Evolutionary conservation across 2,797 vertebrate species (phyloP), one percentile per base, ranked within the genome.

Genomic region (Sebastes itinus): DNA sequence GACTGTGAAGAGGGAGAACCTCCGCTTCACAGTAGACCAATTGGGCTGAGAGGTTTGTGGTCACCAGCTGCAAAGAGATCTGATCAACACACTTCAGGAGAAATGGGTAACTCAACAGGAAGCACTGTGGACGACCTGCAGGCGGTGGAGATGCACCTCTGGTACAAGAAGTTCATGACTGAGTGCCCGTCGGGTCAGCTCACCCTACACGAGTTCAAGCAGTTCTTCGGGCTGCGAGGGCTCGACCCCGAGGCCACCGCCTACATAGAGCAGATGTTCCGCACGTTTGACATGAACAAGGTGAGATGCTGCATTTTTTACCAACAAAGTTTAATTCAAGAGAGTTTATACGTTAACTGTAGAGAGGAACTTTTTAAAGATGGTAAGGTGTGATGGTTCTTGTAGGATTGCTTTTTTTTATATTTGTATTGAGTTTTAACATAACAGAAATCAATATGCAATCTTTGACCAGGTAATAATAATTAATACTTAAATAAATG

Each of bases 101-200:
- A 3, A 23, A 98, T 98, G 97, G 97, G 97, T 0, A 97, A 95
- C 88, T 90, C 96, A 0, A 94, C 87, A 7, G 96, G 96, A 77
- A 94, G 93, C 89, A 97, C 96, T 0, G 96, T 98, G 92, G 97
- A 98, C 5, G 97, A 97, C 87, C 93, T 98, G 75, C 97, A 98
- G 91, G 95, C 97, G 0, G 95, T 98, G 13, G 97, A 98, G 92
- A 97, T 98, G 95, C 97, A 98, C 89, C 96, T 97, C 52, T 98
- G 97, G 97, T 98, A 98, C 94, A 98, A 98, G 91, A 98, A 98
- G 93, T 98, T 98, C 92, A 97, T 98, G 97, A 97, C 89, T 0
- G 97, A 98, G 82, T 98, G 97, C 80, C 97, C 97, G 7, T 98
- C 97, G 0, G 97, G 97, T 7, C 97, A 98, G 92, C 95, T 98